Base-by-base conservation (phyloP, 2,797 vertebrate species). In the Capromys pilorides region DNA sequence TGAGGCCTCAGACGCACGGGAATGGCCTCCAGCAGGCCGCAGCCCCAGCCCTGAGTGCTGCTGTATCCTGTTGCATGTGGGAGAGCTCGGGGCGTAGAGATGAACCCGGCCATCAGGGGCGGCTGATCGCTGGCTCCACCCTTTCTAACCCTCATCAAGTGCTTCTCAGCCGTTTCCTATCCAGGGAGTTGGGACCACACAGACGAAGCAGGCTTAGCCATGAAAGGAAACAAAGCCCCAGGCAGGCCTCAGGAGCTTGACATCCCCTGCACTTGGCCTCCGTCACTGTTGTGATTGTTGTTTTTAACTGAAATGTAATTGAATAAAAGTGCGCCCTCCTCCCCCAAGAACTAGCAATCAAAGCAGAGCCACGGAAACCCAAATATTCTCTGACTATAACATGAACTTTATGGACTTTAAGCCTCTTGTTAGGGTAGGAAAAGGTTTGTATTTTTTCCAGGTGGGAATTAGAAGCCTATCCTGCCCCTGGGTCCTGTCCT, bases 341-440 rank as follows among this genome's bases (percentile, higher is more conserved):
- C 64, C 6, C 49, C 36, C 2, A 91, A 90, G 54, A 78, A 94
- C 41, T 45, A 93, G 31, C 24, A 90, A n/a, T 78, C 45, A 69
- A 92, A 45, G 10, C 26, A 59, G 41, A 91, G 51, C 28, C 51
- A 67, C 19, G 49, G 57, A 91, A 71, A 6, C 39, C 24, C 36
- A 64, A 1, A 75, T 66, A 49, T 28, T 90, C 51, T 96, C 77
- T 75, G 88, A 59, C 62, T 59, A 1, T 41, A 80, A 45, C 67
- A 67, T 61, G 62, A 66, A 31, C 64, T 78, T 81, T 71, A 3
- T 41, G 26, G 64, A 57, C 62, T 66, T 87, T n/a, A 57, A 59
- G 51, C 45, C 64, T 54, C n/a, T 21, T 62, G 49, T 75, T 69
- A 69, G 54, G 16, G 5, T n/a, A 51, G 51, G 11, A 61, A 64